A percentile compares a stretch with the other conserved stretches of the same genome.
phyloP scores from a whole-genome alignment of 2,888 invertebrate species.

The Fabriciana adippe region DNA sequence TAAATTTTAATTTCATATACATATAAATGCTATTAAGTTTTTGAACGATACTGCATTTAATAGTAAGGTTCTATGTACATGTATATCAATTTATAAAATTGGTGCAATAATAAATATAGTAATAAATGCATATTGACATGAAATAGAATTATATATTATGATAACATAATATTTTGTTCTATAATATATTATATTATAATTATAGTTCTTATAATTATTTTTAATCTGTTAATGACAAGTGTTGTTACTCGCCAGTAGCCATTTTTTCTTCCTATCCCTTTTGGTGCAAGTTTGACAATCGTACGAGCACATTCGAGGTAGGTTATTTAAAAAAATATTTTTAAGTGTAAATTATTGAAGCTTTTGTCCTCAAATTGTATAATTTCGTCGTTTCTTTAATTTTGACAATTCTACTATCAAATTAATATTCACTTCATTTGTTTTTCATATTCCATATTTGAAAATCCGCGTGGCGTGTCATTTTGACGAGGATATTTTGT shows the following conservation, averaged over 20 bases:
- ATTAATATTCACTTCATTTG: constrained; percentile 26
- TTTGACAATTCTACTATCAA: constrained; percentile 1
- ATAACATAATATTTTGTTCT: too few relatives aligned
- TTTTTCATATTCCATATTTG: constrained; percentile 54
- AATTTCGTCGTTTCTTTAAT: not conserved
- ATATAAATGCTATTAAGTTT: too few relatives aligned
- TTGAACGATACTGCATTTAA: too few relatives aligned
- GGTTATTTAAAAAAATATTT: constrained; percentile 31
- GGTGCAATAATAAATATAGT: too few relatives aligned
- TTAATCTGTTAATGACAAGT: constrained; percentile 41
- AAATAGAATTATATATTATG: too few relatives aligned
- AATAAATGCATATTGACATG: too few relatives aligned
- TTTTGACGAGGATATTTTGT: constrained; percentile 28
- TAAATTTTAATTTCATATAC: too few relatives aligned
- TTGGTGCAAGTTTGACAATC: constrained; percentile 53
- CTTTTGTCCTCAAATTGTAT: not conserved
- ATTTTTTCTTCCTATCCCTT: constrained; percentile 43
- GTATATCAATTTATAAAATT: too few relatives aligned
- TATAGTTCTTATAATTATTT: not conserved
- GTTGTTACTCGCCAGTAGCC: constrained; percentile 40
- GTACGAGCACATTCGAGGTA: constrained; percentile 70
- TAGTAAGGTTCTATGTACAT: too few relatives aligned
- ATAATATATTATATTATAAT: not conserved
- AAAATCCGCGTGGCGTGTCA: constrained; percentile 70
- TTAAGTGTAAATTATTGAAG: constrained; percentile 4